phyloP scores from a whole-genome alignment of 2,888 invertebrate genomes.

The Cancer borealis region DNA sequence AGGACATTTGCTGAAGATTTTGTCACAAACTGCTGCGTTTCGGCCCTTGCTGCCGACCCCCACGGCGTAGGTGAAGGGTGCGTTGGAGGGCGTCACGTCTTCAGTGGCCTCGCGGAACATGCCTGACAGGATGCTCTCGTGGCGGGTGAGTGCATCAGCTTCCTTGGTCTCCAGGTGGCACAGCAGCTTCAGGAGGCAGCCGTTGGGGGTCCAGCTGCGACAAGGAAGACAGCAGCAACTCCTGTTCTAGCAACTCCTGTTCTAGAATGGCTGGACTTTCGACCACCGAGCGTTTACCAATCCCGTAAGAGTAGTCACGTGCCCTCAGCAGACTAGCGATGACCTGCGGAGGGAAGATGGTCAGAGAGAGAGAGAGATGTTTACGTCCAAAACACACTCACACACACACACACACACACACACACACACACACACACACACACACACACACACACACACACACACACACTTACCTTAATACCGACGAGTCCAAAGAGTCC shows the following conservation, averaged over 20 bases:
- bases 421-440: too few relatives aligned
- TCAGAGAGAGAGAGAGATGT: too few relatives aligned
- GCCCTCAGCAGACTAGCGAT: background rate
- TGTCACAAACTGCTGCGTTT: conserved; percentile 51
- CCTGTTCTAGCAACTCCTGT: background rate
- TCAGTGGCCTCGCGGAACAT: conserved; percentile 52
- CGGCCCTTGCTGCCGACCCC: conserved; percentile 47
- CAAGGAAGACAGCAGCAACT: conserved; percentile 46
- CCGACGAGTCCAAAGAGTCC: background rate
- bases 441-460: conserved; percentile 15
- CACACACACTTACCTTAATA: background rate
- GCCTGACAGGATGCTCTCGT: conserved; percentile 44
- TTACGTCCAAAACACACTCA: too few relatives aligned
- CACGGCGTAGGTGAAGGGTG: conserved; percentile 49
- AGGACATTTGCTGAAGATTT: conserved; percentile 51
- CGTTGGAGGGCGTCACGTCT: conserved; percentile 30
- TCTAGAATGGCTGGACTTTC: too few relatives aligned
- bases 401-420: too few relatives aligned
- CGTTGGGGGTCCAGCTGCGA: conserved; percentile 57
- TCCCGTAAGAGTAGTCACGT: background rate
- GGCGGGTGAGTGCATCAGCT: background rate
- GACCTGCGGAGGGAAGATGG: too few relatives aligned
- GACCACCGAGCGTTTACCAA: too few relatives aligned
- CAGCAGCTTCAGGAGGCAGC: conserved; percentile 63
- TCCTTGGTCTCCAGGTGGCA: conserved; percentile 57